Conservation (phyloP, 2,113 vertebrate species). For the Mobula hypostoma region DNA sequence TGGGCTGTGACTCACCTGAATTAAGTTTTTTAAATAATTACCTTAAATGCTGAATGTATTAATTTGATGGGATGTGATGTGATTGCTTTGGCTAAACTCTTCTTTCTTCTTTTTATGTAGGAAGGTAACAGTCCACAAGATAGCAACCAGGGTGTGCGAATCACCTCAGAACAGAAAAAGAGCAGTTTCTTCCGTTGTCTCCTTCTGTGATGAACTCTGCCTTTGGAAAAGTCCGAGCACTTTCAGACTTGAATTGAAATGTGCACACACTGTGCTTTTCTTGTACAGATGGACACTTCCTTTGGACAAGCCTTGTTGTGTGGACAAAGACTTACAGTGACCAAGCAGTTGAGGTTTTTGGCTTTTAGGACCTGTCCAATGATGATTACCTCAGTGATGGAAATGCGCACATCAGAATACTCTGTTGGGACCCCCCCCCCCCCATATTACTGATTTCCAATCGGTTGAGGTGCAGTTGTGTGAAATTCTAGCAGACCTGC, state of each 20-base stretch:
- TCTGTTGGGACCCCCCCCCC: neutral
- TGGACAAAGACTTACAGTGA: neutral
- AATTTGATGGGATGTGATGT: neutral
- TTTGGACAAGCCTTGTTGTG: slow-evolving; percentile 38
- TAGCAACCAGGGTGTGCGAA: slow-evolving; percentile 83
- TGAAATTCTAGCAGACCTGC: neutral
- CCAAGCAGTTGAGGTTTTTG: slow-evolving; percentile 29
- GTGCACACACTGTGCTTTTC: slow-evolving; percentile 55
- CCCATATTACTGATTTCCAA: slow-evolving; percentile 25
- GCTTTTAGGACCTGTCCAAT: slow-evolving; percentile 32
- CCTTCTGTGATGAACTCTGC: slow-evolving; percentile 75
- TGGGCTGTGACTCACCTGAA: too few relatives aligned
- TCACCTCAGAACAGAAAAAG: slow-evolving; percentile 88
- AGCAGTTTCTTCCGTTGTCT: slow-evolving; percentile 90
- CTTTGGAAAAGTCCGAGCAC: slow-evolving; percentile 47
- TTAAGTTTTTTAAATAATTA: neutral
- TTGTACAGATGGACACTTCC: slow-evolving; percentile 45
- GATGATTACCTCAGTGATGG: slow-evolving; percentile 33
- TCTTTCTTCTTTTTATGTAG: slow-evolving; percentile 52
- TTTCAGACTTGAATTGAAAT: slow-evolving; percentile 65
- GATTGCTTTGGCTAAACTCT: neutral
- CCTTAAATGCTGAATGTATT: neutral
- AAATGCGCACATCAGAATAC: neutral
- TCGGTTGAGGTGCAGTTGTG: neutral
- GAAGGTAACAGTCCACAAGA: slow-evolving; percentile 86